A percentile compares a stretch with the other conserved stretches of the same genome.
These are phyloP conservation scores for Propithecus deckenii DNA, from an alignment of 2,797 vertebrate species.

Conservation along the genomic window DNA sequence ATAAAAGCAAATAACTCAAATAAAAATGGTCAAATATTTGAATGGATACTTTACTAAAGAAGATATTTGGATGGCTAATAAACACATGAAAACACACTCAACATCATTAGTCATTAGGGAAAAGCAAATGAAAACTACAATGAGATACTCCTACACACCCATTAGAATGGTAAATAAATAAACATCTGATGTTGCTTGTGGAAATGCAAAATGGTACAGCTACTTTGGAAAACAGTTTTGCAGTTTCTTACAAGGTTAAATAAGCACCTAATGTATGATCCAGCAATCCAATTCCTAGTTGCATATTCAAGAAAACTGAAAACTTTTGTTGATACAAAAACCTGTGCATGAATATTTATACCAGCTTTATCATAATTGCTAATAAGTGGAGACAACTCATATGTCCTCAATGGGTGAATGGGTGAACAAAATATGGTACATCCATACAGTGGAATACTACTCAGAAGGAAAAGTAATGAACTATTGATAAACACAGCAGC, in stretches of 20 bases:
- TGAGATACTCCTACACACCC: neutral
- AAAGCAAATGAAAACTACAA: slow-evolving; percentile 20
- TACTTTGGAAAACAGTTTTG: slow-evolving; percentile 45
- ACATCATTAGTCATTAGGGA: slow-evolving; percentile 8
- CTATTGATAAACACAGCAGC: neutral
- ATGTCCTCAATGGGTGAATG: neutral
- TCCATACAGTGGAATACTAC: neutral
- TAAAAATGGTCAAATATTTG: slow-evolving; percentile 22
- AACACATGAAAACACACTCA: slow-evolving; percentile 9
- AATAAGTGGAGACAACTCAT: neutral
- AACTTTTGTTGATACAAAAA: neutral
- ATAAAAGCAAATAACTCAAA: slow-evolving; percentile 52
- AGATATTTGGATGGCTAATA: slow-evolving; percentile 42
- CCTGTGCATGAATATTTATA: neutral
- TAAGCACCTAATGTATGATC: neutral
- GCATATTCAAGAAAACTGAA: slow-evolving; percentile 22
- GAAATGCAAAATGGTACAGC: slow-evolving; percentile 8
- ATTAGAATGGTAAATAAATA: neutral
- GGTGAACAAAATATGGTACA: neutral
- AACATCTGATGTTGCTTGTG: neutral
- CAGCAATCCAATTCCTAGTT: neutral
- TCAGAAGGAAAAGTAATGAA: slow-evolving; percentile 5
- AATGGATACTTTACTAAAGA: slow-evolving; percentile 29
- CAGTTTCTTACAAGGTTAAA: neutral
- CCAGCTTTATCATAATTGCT: slow-evolving; percentile 31